Base-by-base conservation (phyloP, 30 jellyfish, hydroid and myxozoan genomes). In the Sanderia malayensis region DNA sequence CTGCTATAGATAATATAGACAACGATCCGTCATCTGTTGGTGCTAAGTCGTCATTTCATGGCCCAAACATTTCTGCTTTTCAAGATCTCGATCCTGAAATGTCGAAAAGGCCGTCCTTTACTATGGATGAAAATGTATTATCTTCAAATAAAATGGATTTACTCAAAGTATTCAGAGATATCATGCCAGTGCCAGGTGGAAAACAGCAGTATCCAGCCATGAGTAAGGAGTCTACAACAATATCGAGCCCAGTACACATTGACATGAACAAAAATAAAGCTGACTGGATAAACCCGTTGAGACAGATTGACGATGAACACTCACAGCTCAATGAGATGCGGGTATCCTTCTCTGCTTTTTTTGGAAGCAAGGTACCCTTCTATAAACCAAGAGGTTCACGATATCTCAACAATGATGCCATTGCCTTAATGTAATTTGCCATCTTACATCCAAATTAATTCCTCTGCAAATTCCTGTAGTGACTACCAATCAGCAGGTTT, bases 381-480 rank as follows among this genome's bases (percentile, higher is more conserved):
- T 37, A 37, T 4, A 37, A 37, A 37, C 52, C 52, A 6, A 37
- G 13, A 6, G 52, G 52, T 37, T 13, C 6, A 37, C 6, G 52
- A 37, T 37, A 37, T 37, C 52, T 37, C 52, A 37, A 37, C 52
- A 37, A 37, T 37, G 52, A 37, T 37, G 52, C 52, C 52, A 37
- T 37, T 37, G 52, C 13, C 13, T 37, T 37, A n/a, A 37, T 37
- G 52, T 37, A 37, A 37, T 37, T 37, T 37, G 6, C 52, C 52
- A 37, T 13, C 52, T 37, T 4, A 37, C 52, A 37, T 37, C 52
- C 13, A 37, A n/a, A 49, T 26, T 73, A 11, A 73, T 55, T 55
- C 85, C 85, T 47, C 82, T 58, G 27, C 85, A 66, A 66, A 28
- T 66, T 25, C 65, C 85, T 28, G 80, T 34, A 52, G 19, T 73